Evolutionary conservation across 2,797 vertebrate species (phyloP).

Genomic region (Muraenolepis orangiensis): DNA sequence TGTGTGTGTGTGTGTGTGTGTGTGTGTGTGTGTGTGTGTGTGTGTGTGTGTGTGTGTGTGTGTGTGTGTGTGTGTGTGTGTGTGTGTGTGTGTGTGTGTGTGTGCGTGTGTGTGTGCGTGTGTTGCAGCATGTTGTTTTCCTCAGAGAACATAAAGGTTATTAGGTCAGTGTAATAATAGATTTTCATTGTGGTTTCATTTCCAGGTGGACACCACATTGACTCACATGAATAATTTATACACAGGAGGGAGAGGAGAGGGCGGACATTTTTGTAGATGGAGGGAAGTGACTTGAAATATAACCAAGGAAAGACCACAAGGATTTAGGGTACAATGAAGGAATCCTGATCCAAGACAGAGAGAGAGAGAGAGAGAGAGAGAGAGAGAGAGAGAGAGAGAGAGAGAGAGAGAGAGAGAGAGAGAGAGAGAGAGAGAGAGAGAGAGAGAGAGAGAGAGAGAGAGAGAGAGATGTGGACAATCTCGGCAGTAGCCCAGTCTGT

Average conservation of each 20-base stretch:
- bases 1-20: conserved; percentile 6
- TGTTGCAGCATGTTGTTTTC: not conserved
- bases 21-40: conserved; percentile 13
- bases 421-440: no score
- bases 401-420: no score
- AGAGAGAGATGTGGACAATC: no score
- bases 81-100: conserved; percentile 1
- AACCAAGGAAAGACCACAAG: not conserved
- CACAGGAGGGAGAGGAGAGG: not conserved
- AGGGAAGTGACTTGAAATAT: not conserved
- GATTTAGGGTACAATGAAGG: not conserved
- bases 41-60: not conserved
- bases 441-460: no score
- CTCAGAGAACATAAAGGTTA: not conserved
- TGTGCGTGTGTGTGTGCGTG: no score
- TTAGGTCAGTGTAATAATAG: not conserved
- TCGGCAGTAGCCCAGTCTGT: no score
- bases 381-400: no score
- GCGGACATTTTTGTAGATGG: not conserved
- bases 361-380: no score
- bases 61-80: not conserved
- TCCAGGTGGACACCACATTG: not conserved
- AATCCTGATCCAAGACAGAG: not conserved
- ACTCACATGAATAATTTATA: not conserved
- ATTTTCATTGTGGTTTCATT: not conserved